Evolutionary conservation across 2,113 vertebrate species (phyloP), one percentile per base, ranked within the genome.

Genomic region (Bufo gargarizans): DNA sequence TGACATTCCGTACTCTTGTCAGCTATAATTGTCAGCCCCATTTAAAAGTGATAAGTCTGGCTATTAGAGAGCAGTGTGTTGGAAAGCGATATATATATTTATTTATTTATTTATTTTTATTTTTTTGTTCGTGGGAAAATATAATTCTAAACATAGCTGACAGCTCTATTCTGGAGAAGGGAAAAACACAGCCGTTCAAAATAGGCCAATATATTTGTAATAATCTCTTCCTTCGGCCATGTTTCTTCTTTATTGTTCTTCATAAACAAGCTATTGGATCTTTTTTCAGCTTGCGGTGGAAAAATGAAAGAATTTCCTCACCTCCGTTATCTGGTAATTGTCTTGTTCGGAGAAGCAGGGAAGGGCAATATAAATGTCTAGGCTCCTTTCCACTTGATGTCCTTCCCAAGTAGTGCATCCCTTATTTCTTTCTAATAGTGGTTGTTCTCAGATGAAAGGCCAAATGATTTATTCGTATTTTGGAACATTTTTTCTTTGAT

Each of bases 161-260:
- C 91, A 92, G 90, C 58, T 92, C 89, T 92, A 90, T 91, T 89
- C 89, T 89, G 90, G 93, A 50, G 20, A 71, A n/a, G n/a, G 91
- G 86, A 13, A 13, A 61, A 10, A 90, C 87, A 59, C 89, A 90
- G 90, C 90, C 90, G 93, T 93, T 92, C 89, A 90, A 92, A 93
- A 91, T 78, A 91, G 90, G 86, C 90, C 65, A 1, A 92, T 94
- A 89, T 92, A 94, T 94, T 93, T 92, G 91, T 93, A 94, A 93
- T 92, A 94, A 92, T 91, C 92, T 93, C 92, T 94, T 95, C 94
- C 92, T 0, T 20, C 91, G 91, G 94, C 91, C 93, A 94, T 95
- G 94, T 92, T 93, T 95, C 95, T 94, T 96, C 91, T 95, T 96
- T 94, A 95, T 95, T 94, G 94, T 93, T 92, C 92, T 94, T 95